A percentile compares a stretch with the other conserved stretches of the same genome.
phyloP scores from a whole-genome alignment of 2,797 vertebrate species.

The Phrynocephalus vlangalii region DNA sequence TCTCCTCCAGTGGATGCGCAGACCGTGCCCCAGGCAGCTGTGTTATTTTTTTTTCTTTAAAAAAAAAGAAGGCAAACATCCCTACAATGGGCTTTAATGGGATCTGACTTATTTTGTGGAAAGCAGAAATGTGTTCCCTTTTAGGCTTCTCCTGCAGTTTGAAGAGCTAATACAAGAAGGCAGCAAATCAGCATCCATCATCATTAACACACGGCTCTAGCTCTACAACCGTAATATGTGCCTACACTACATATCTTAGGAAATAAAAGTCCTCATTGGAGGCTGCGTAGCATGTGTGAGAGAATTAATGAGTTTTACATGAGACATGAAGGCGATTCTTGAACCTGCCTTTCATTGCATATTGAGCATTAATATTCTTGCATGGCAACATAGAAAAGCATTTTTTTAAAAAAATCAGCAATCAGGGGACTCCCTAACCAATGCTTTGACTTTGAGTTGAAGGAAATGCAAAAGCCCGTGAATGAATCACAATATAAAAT shows the following conservation, averaged over 20 bases:
- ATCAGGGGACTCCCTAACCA: neutral
- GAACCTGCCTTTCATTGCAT: neutral
- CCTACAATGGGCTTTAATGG: neutral
- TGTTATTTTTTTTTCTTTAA: neutral
- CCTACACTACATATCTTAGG: neutral
- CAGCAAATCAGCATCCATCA: slow-evolving; percentile 4
- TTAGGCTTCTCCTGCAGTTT: slow-evolving; percentile 1
- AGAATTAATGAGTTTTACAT: neutral
- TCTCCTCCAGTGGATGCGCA: neutral
- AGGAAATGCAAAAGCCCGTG: neutral
- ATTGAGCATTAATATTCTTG: neutral
- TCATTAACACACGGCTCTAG: neutral
- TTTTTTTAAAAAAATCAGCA: neutral
- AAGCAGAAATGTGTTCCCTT: slow-evolving; percentile 20
- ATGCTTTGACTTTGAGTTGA: neutral
- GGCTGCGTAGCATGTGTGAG: neutral
- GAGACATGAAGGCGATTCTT: neutral
- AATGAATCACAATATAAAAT: neutral
- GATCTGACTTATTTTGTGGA: slow-evolving; percentile 9
- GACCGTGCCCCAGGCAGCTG: neutral
- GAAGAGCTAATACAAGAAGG: slow-evolving; percentile 2
- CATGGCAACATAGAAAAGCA: neutral
- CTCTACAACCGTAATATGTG: neutral
- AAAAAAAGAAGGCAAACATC: neutral
- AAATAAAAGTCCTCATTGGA: neutral